A percentile compares a stretch with the other conserved stretches of the same genome.
Conservation (phyloP, 2,797 vertebrate species). For the Gymnothorax javanicus region DNA sequence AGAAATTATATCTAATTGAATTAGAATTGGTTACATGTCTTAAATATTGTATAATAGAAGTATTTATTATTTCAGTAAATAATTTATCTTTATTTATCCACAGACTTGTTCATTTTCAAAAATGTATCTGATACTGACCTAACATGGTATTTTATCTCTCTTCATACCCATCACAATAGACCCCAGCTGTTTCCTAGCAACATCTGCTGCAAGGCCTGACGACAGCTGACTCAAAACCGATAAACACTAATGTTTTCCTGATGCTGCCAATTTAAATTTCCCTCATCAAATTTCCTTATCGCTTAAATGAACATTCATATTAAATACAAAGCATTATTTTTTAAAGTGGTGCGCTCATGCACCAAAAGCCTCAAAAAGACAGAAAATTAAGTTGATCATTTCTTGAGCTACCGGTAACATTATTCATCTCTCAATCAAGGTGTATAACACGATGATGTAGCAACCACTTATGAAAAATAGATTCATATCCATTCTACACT, state of each 20-base stretch:
- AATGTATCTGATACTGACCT: not conserved
- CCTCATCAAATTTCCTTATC: not conserved
- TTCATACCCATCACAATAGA: not conserved
- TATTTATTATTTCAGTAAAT: not conserved
- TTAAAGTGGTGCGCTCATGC: no score
- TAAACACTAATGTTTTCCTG: not conserved
- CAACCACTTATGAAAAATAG: no score
- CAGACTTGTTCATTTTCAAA: not conserved
- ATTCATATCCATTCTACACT: no score
- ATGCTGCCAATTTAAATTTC: not conserved
- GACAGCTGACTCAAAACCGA: not conserved
- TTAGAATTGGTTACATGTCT: not conserved
- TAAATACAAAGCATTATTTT: no score
- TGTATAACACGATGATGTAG: no score
- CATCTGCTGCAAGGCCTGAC: not conserved
- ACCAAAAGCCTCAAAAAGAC: no score
- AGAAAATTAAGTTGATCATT: no score
- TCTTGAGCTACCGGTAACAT: no score
- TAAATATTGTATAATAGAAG: not conserved
- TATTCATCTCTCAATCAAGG: no score
- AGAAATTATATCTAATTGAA: not conserved
- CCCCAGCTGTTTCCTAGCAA: conserved; percentile 6
- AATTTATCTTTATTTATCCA: not conserved
- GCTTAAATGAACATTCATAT: not conserved
- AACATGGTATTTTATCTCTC: not conserved